Evolutionary conservation across 2,888 invertebrate genomes (phyloP), one percentile per base, ranked within the genome.

Genomic region (Oscheius sp.): DNA sequence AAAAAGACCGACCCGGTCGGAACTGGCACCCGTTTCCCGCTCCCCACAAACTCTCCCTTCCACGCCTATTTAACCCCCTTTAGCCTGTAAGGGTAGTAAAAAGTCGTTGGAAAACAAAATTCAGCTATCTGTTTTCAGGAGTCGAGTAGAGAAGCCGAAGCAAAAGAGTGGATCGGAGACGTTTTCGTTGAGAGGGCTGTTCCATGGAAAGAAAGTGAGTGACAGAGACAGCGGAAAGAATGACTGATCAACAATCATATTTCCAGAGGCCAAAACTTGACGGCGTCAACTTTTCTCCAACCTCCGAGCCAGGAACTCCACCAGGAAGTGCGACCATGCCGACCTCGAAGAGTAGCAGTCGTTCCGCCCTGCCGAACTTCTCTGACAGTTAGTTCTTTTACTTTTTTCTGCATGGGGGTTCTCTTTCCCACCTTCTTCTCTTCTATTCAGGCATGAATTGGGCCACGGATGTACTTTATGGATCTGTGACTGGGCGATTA

Each of bases 91-190:
- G 29, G 58, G 32, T 58, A 58, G 29, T 53, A 13, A 7, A 5
- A 5, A 42, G 42, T 42, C 7, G 3, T 3, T 42, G 7, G 42
- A 42, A 42, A 42, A 42, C 42, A 42, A 32, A 35, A 59, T 3
- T 37, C 2, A 33, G 35, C 21, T 21, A 21, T 21, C 21, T 21
- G 21, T 47, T 62, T 62, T 47, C 62, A 62, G 62, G 66, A 29
- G 47, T 11, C 55, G 70, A n/a, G 37, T n/a, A 7, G 70, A 57
- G n/a, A 75, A 76, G 29, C 75, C 76, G 55, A 76, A 80, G 29
- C 29, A 57, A 7, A 80, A 80, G 51, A 70, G 78, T 0, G 80
- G 78, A 21, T 78, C 80, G 1, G 80, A 80, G 35, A 80, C 80
- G 1, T 78, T 80, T 66, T 78, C 80, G 29, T 80, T 80, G 42